phyloP scores from a whole-genome alignment of 2,797 vertebrate genomes.

The Brachyalestes nurse region DNA sequence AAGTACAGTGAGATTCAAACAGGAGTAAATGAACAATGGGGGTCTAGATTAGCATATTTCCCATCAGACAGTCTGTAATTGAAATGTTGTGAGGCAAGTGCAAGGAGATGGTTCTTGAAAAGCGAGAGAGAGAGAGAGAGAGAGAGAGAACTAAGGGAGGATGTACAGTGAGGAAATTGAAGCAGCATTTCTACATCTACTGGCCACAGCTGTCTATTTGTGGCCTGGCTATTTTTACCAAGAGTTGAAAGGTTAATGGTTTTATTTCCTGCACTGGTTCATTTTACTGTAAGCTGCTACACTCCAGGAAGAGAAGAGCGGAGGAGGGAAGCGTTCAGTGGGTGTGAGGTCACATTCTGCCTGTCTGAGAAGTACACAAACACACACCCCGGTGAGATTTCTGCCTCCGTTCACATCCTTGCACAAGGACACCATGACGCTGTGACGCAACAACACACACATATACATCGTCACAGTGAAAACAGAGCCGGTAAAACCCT shows the following conservation, averaged over 20 bases:
- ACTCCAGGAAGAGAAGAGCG: slow-evolving; percentile 33
- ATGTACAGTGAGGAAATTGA: slow-evolving; percentile 25
- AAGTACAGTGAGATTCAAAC: not conserved
- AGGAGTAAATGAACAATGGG: slow-evolving; percentile 2
- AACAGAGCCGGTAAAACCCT: not conserved
- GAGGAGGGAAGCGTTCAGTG: slow-evolving; percentile 6
- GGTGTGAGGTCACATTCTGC: slow-evolving; percentile 8
- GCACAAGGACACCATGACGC: slow-evolving; percentile 8
- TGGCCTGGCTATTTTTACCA: slow-evolving; percentile 61
- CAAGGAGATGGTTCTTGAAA: slow-evolving; percentile 24
- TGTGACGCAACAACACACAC: slow-evolving; percentile 5
- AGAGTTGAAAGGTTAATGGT: slow-evolving; percentile 61
- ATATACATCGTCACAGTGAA: slow-evolving; percentile 2
- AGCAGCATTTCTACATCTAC: slow-evolving; percentile 33
- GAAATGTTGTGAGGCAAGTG: slow-evolving; percentile 42
- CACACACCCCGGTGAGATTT: not conserved
- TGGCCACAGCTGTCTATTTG: slow-evolving; percentile 53
- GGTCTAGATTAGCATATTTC: slow-evolving; percentile 53
- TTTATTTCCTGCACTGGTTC: slow-evolving; percentile 59
- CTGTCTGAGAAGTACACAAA: not conserved
- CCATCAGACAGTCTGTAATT: slow-evolving; percentile 52
- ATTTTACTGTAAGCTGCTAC: slow-evolving; percentile 55
- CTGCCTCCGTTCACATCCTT: not conserved
- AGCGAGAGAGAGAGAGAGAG: not conserved
- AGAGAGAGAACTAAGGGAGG: not conserved